phyloP scores from a whole-genome alignment of 1,140 invertebrate genomes.

The Nylanderia fulva region DNA sequence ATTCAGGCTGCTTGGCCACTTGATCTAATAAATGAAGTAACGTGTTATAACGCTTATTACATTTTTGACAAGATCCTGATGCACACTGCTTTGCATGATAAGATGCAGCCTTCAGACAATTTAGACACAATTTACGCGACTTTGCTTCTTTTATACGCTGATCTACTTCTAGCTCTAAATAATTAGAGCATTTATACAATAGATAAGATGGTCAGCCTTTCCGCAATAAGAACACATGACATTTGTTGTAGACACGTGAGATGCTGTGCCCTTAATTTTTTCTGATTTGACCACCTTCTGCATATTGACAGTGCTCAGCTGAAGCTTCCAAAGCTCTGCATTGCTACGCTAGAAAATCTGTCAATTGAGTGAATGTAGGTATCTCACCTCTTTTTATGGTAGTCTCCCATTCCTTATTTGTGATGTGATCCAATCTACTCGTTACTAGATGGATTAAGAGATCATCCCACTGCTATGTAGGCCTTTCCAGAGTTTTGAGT shows the following conservation, averaged over 20 bases:
- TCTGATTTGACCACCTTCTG: neutral
- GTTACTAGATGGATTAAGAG: neutral
- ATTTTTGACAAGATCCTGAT: neutral
- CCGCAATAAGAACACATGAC: neutral
- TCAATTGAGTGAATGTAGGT: neutral
- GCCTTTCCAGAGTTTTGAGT: neutral
- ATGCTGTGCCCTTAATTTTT: neutral
- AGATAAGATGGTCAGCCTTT: neutral
- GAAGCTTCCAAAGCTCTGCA: neutral
- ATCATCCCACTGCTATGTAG: neutral
- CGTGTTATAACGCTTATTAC: neutral
- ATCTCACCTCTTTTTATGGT: neutral
- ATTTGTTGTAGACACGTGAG: neutral
- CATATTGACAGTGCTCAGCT: neutral
- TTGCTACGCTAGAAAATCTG: neutral
- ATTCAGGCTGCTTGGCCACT: neutral
- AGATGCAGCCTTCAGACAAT: neutral
- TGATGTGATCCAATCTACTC: neutral
- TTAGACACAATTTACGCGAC: neutral
- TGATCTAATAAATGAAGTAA: neutral
- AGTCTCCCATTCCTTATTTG: neutral
- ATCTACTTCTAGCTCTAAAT: neutral
- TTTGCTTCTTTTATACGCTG: neutral
- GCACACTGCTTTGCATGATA: neutral
- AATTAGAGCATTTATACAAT: neutral